Percentiles rank a stretch among this genome's conserved stretches.
Evolutionary conservation across 2,113 vertebrate genomes (phyloP).

Genomic region (Callorhinus ursinus): DNA sequence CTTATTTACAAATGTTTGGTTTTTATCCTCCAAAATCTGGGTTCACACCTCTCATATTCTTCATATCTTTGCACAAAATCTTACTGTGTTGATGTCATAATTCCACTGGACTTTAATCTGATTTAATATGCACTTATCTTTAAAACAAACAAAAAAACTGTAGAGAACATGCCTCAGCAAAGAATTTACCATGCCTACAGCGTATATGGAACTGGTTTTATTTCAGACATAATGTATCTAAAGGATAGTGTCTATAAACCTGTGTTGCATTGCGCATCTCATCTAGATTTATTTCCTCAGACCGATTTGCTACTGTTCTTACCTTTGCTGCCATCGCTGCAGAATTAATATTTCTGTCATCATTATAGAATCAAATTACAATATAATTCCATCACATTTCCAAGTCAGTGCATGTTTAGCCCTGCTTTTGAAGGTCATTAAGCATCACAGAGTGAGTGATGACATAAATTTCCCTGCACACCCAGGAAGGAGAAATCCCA

Average conservation of each 20-base stretch:
- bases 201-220: neutral
- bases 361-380: neutral
- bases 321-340: neutral
- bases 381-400: neutral
- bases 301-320: neutral
- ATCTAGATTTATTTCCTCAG: neutral
- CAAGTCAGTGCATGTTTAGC: neutral
- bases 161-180: neutral
- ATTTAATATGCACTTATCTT: neutral
- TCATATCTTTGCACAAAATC: neutral
- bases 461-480: neutral
- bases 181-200: neutral
- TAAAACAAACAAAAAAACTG: neutral
- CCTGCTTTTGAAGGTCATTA: neutral
- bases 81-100: neutral
- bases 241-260: neutral
- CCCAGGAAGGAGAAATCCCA: neutral
- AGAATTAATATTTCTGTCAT: conserved; percentile 41
- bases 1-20: neutral
- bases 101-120: neutral
- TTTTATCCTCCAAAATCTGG: neutral
- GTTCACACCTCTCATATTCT: neutral
- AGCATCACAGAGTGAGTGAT: neutral
- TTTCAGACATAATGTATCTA: neutral
- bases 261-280: neutral